These are phyloP conservation scores for Melanogrammus aeglefinus DNA, from an alignment of 2,797 vertebrate genomes.

Conservation along the genomic window DNA sequence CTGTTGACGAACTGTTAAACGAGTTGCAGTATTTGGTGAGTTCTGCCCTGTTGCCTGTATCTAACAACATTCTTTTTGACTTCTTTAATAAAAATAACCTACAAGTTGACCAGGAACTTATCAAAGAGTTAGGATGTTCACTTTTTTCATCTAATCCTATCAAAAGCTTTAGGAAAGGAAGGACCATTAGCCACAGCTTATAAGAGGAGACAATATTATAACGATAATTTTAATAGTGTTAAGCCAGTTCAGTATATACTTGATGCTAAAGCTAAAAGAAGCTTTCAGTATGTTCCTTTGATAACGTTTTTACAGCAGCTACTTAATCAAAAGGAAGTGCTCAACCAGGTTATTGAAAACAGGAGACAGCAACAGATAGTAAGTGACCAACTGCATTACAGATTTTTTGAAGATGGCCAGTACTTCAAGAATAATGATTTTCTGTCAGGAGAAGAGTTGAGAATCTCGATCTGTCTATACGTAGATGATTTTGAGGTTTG, in stretches of 20 bases:
- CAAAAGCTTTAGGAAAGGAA: not conserved
- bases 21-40: slow-evolving; percentile 15
- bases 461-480: slow-evolving; percentile 29
- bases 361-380: not conserved
- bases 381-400: slow-evolving; percentile 11
- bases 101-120: not conserved
- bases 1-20: slow-evolving; percentile 19
- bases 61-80: not conserved
- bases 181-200: not conserved
- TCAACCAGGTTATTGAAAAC: slow-evolving; percentile 25
- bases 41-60: not conserved
- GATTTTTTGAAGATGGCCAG: slow-evolving; percentile 26
- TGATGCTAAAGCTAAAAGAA: not conserved
- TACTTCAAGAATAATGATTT: slow-evolving; percentile 29
- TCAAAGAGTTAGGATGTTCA: slow-evolving; percentile 9
- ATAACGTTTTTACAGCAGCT: not conserved
- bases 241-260: not conserved
- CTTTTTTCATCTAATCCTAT: not conserved
- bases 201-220: slow-evolving; percentile 4
- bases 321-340: not conserved
- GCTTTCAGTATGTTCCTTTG: not conserved
- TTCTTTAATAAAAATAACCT: not conserved
- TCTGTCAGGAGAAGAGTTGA: slow-evolving; percentile 27
- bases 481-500: too few relatives aligned
- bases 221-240: not conserved